A percentile compares a stretch with the other conserved stretches of the same genome.
phyloP scores from a whole-genome alignment of 2,113 vertebrate species.

The Pica pica region DNA sequence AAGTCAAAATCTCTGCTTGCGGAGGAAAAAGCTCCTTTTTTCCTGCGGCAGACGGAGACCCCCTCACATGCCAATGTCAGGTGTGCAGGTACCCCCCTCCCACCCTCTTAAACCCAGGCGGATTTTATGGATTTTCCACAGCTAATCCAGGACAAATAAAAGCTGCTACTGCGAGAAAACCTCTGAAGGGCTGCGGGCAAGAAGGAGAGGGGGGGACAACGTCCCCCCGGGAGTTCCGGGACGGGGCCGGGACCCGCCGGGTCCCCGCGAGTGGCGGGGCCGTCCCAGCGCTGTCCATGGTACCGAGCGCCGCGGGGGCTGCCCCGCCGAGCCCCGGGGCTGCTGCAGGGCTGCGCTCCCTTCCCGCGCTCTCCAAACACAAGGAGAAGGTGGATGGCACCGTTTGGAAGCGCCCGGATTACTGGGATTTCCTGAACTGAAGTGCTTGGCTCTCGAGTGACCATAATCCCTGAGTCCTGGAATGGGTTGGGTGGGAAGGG shows the following conservation, averaged over 20 bases:
- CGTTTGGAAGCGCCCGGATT: rapidly evolving
- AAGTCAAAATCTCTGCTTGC: neutral
- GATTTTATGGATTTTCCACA: neutral
- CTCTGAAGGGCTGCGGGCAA: rapidly evolving
- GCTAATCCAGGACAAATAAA: neutral
- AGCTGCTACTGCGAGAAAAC: neutral
- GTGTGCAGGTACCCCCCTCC: rapidly evolving
- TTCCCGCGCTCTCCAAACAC: rapidly evolving
- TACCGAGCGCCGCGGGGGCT: neutral
- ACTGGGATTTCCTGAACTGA: neutral
- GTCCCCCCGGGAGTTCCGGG: rapidly evolving
- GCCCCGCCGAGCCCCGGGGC: neutral
- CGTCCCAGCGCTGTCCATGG: conserved; percentile 47
- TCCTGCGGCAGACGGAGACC: rapidly evolving
- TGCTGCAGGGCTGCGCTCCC: neutral
- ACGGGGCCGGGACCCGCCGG: neutral
- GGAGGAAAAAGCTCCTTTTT: no score
- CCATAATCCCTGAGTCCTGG: neutral
- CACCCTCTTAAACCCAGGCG: rapidly evolving
- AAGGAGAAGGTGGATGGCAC: rapidly evolving
- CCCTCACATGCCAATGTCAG: rapidly evolving
- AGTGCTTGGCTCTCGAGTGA: neutral
- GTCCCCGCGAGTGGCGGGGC: neutral
- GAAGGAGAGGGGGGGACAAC: rapidly evolving
- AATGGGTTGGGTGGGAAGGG: neutral